Conservation (phyloP, 2,888 invertebrate species). For the Scaeva pyrastri region DNA sequence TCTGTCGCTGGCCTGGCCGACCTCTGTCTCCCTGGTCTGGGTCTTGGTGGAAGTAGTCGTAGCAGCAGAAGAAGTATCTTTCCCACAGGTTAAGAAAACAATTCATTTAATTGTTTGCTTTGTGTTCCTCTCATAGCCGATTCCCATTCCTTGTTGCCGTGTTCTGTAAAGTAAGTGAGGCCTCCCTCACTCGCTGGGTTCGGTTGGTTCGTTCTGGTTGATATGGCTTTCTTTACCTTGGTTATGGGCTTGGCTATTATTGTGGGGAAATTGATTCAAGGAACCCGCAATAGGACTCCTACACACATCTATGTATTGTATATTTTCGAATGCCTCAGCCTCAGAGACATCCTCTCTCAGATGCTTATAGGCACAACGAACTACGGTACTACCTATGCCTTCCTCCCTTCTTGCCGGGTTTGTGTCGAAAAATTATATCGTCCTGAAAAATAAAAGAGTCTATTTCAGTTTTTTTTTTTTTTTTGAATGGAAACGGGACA, state of each 20-base stretch:
- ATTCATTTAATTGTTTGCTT: conserved; percentile 71
- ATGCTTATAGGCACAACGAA: conserved; percentile 10
- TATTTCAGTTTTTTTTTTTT: conserved; percentile 16
- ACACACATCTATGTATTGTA: conserved; percentile 35
- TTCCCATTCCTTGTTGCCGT: conserved; percentile 2
- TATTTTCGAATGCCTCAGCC: conserved; percentile 27
- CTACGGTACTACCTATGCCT: not conserved
- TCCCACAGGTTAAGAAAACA: conserved; percentile 53
- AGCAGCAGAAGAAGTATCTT: conserved; percentile 10
- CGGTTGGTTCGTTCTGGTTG: too few species aligned
- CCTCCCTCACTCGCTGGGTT: not conserved
- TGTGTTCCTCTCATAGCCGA: conserved; percentile 38
- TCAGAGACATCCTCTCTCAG: not conserved
- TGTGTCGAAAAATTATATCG: conserved; percentile 53
- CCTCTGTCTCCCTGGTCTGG: too few species aligned
- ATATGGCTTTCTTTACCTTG: conserved; percentile 27
- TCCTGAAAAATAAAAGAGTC: conserved; percentile 64
- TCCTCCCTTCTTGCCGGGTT: not conserved
- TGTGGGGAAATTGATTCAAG: conserved; percentile 43
- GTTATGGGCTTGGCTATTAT: conserved; percentile 32
- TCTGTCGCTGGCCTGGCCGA: too few species aligned
- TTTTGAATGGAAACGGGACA: conserved; percentile 38
- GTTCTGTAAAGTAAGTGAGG: conserved; percentile 1
- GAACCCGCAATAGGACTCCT: not conserved
- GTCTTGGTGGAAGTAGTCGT: too few species aligned